Percentiles rank a stretch among this genome's conserved stretches.
phyloP scores from a whole-genome alignment of 2,113 vertebrate genomes.

The Melanotaenia duboulayi region DNA sequence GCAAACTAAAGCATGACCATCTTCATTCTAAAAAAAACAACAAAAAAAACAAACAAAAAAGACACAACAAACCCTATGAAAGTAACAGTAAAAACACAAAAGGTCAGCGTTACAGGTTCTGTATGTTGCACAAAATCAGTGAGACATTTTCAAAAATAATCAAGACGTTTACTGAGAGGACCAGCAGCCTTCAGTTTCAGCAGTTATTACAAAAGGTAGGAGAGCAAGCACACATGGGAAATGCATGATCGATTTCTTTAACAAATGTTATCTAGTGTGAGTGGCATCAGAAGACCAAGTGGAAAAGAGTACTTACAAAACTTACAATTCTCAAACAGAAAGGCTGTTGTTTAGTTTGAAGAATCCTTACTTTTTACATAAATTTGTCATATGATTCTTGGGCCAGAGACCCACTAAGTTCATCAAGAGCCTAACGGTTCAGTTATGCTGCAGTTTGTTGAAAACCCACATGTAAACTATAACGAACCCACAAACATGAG shows the following conservation, averaged over 20 bases:
- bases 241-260: neutral
- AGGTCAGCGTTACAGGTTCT: neutral
- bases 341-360: neutral
- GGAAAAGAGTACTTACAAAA: neutral
- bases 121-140: neutral
- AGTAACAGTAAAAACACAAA: neutral
- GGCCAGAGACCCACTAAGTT: neutral
- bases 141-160: conserved; percentile 1
- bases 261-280: conserved; percentile 1
- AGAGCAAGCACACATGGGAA: too few species aligned
- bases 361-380: neutral
- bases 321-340: neutral
- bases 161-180: neutral
- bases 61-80: neutral
- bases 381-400: neutral
- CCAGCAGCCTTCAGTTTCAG: too few species aligned
- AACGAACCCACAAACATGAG: neutral
- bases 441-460: neutral
- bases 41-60: neutral
- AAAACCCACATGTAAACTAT: neutral
- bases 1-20: neutral
- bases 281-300: neutral
- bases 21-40: neutral
- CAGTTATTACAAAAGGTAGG: too few species aligned
- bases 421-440: neutral